phyloP scores from a whole-genome alignment of 2,888 invertebrate species.

The Idaea dimidiata region DNA sequence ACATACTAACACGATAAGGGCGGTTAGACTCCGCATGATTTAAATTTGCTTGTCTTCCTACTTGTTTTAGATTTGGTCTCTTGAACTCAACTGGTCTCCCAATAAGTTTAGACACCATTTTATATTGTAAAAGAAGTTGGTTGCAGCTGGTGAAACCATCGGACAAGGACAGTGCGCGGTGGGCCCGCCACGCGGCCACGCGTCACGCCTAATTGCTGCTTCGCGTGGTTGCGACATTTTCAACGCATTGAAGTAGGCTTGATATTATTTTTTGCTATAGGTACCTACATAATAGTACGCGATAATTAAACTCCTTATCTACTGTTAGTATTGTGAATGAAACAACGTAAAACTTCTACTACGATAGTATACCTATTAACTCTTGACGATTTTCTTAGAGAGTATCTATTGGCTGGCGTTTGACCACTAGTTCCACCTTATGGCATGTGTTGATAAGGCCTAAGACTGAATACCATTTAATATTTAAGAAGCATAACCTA shows the following conservation, averaged over 20 bases:
- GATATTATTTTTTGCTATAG: not conserved
- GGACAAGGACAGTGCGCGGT: conserved; percentile 68
- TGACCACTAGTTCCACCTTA: too few relatives aligned
- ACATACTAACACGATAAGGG: conserved; percentile 64
- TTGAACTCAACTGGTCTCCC: conserved; percentile 63
- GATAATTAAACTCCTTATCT: not conserved
- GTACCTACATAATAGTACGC: not conserved
- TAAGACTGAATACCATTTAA: too few relatives aligned
- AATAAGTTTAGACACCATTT: conserved; percentile 62
- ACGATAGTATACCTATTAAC: too few relatives aligned
- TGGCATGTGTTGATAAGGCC: too few relatives aligned
- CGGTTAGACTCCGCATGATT: conserved; percentile 73
- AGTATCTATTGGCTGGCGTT: too few relatives aligned
- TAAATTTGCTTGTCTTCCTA: conserved; percentile 30
- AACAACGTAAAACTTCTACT: too few relatives aligned
- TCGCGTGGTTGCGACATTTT: conserved; percentile 52
- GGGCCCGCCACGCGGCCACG: conserved; percentile 37
- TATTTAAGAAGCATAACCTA: too few relatives aligned
- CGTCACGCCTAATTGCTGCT: conserved; percentile 63
- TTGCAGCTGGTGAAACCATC: conserved; percentile 73
- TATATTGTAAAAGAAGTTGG: conserved; percentile 68
- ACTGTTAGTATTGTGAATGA: too few relatives aligned
- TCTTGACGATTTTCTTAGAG: too few relatives aligned
- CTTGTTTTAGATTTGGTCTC: conserved; percentile 63
- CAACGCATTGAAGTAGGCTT: conserved; percentile 18